Evolutionary conservation across 2,797 vertebrate species (phyloP).

Genomic region (Hoplostethus mediterraneus): DNA sequence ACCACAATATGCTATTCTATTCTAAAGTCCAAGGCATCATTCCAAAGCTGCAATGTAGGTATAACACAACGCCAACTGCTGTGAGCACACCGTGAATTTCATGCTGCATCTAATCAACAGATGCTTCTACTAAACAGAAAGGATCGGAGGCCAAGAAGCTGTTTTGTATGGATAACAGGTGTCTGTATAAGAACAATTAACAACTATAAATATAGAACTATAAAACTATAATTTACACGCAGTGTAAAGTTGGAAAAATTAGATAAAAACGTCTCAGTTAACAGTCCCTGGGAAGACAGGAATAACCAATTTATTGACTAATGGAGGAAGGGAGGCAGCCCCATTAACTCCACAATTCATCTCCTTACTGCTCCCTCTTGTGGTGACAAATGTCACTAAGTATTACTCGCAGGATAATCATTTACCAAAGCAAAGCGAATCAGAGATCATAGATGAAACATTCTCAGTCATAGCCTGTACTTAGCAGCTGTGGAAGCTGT

Average conservation of each 20-base stretch:
- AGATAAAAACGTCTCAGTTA: background rate
- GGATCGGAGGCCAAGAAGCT: background rate
- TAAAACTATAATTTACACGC: too few relatives aligned
- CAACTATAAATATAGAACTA: too few relatives aligned
- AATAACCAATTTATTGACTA: background rate
- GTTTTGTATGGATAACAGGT: background rate
- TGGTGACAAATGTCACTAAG: slow-evolving; percentile 58
- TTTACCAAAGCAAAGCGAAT: slow-evolving; percentile 11
- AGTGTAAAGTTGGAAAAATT: background rate
- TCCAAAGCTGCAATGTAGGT: background rate
- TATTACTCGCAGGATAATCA: background rate
- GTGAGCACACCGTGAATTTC: background rate
- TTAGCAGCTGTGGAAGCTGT: background rate
- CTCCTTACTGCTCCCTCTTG: slow-evolving; percentile 64
- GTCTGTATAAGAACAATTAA: too few relatives aligned
- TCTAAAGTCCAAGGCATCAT: background rate
- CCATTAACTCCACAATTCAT: background rate
- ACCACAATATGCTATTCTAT: too few relatives aligned
- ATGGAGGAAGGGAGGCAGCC: background rate
- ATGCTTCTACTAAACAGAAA: slow-evolving; percentile 1
- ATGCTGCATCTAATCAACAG: background rate
- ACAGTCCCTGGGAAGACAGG: slow-evolving; percentile 8
- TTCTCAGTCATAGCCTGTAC: background rate
- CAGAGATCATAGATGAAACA: slow-evolving; percentile 8
- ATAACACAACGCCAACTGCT: too few relatives aligned